Evolutionary conservation across 2,888 invertebrate species (phyloP), one percentile per base, ranked within the genome.

Genomic region (Caenorhabditis sulstoni): DNA sequence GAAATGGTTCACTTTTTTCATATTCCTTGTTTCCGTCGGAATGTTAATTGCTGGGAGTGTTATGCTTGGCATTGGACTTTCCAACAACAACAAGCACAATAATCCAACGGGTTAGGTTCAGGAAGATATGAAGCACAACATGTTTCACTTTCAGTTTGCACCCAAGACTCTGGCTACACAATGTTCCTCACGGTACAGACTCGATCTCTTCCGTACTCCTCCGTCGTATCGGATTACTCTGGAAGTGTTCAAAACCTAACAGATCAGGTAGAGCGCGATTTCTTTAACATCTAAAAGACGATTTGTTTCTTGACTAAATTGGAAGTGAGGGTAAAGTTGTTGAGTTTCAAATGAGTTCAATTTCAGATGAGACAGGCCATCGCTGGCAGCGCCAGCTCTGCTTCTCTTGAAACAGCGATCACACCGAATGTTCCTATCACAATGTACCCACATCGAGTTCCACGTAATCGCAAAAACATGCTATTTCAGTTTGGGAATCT

Each of bases 31-130:
- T 9, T 76, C 79, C 3, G 3, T 82, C 8, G 76, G 44, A 18
- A 67, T 82, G 50, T 35, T 80, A 18, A 77, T 82, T 18, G 82
- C 82, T 44, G 82, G 82, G 37, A 74, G 77, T 20, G 66, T 82
- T 16, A 82, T 82, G 82, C 64, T 82, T 7, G 82, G 82, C 3
- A 70, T 82, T 20, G 82, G 82, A 45, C 76, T 82, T n/a, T 70
- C 70, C 1, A 77, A 81, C 11, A 65, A 52, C 20, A 73, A 77
- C 45, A 14, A 47, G 1, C 11, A 45, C 14, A 11, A 3, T 3
- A 41, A 41, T 11, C 41, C 41, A 8, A 14, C 12, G 3, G 11
- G 14, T 41, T 41, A 45, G 3, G 11, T 29, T n/a, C 23, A 2
- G 3, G 1, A 57, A 44, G 1, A 1, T n/a, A 35, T 23, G 5